These are phyloP conservation scores for Eumacrocentrus americanus DNA, from an alignment of 2,888 invertebrate genomes.

Conservation along the genomic window DNA sequence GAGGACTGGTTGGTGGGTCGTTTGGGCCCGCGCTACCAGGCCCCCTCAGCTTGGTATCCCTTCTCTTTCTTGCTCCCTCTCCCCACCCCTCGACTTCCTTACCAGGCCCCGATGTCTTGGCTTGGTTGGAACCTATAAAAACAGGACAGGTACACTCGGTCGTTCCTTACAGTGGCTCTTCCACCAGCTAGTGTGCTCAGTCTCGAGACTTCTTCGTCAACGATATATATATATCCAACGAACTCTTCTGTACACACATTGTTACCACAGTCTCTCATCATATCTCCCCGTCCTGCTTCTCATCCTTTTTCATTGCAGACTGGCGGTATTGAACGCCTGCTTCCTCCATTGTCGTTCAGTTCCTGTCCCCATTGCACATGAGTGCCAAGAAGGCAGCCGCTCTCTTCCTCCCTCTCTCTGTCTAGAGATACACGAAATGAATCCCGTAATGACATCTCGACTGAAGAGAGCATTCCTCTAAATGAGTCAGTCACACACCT, in stretches of 20 bases:
- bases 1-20: conserved; percentile 53
- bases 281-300: not conserved
- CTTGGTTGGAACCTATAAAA: conserved; percentile 61
- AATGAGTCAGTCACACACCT: conserved; percentile 25
- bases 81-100: conserved; percentile 36
- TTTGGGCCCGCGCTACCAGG: conserved; percentile 44
- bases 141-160: conserved; percentile 62
- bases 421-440: conserved; percentile 10
- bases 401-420: no score
- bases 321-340: no score
- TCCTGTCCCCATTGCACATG: no score
- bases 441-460: conserved; percentile 21
- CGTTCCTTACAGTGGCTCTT: conserved; percentile 60
- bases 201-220: conserved; percentile 25
- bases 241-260: not conserved
- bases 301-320: no score
- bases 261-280: not conserved
- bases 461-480: not conserved
- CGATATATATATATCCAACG: not conserved
- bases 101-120: conserved; percentile 54
- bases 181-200: conserved; percentile 39
- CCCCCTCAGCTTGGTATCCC: conserved; percentile 35
- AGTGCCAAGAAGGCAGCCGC: no score
- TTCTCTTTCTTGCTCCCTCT: conserved; percentile 39
- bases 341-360: no score